phyloP scores from a whole-genome alignment of 2,888 invertebrate genomes.

The Minunthozetes semirufus region DNA sequence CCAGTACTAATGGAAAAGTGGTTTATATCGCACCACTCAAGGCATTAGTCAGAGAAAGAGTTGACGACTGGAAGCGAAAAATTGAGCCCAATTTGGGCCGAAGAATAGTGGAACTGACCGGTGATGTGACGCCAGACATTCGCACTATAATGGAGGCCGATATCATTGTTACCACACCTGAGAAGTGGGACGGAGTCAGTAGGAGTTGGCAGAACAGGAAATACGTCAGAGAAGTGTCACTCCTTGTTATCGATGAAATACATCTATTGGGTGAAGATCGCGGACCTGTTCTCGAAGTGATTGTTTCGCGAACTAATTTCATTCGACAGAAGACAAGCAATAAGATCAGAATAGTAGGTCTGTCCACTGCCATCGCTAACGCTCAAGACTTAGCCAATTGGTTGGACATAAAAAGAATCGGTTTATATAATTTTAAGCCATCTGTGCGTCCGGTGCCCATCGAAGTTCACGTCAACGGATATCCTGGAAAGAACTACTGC shows the following conservation, averaged over 20 bases:
- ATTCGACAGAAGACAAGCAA: constrained; percentile 71
- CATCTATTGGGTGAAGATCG: constrained; percentile 72
- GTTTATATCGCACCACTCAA: constrained; percentile 98
- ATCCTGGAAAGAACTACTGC: constrained; percentile 96
- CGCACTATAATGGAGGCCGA: constrained; percentile 73
- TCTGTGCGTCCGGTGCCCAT: constrained; percentile 95
- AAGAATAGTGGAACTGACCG: constrained; percentile 90
- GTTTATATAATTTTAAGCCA: constrained; percentile 94
- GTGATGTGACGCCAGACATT: constrained; percentile 80
- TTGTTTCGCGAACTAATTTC: constrained; percentile 94
- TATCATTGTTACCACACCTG: constrained; percentile 97
- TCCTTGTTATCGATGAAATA: constrained; percentile 96
- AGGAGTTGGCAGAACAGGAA: constrained; percentile 94
- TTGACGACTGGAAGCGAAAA: constrained; percentile 85
- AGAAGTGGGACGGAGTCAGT: constrained; percentile 99
- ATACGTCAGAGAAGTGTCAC: constrained; percentile 77
- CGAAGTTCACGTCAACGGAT: constrained; percentile 87
- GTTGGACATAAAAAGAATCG: constrained; percentile 74
- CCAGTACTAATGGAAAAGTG: constrained; percentile 62
- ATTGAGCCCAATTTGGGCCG: constrained; percentile 65
- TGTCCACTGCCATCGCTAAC: constrained; percentile 96
- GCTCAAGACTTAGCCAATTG: constrained; percentile 93
- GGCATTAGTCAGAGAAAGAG: constrained; percentile 90
- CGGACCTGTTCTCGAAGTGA: constrained; percentile 75
- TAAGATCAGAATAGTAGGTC: constrained; percentile 77